Base-by-base conservation (phyloP, 2,797 vertebrate genomes). In the Amblyraja radiata region DNA sequence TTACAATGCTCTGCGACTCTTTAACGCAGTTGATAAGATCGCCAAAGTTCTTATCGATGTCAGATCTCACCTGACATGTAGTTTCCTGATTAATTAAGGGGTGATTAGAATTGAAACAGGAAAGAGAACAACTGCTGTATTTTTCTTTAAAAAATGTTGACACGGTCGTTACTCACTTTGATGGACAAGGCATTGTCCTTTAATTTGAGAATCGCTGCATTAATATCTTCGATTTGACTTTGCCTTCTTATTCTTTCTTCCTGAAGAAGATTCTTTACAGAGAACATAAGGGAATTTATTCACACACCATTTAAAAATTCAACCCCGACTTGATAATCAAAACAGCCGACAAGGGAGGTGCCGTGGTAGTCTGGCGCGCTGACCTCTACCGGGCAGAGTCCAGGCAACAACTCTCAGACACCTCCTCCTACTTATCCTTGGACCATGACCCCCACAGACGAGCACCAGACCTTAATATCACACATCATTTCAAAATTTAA, bases 1-100 rank as follows among this genome's bases (percentile, higher is more conserved):
- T 88, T 32, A 32, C 61, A 65, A 88, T 68, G 18, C 61, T 88
- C 84, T 88, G 84, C 7, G 84, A 88, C 65, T 68, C 84, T 88
- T 88, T 88, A 68, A 88, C 36, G n/a, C 84, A 68, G 84, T 88
- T 68, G 61, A 88, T 68, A 14, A 88, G 84, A 68, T 88, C 84
- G 21, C 9, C 63, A 88, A 88, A 88, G 84, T 68, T 61, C 28
- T 88, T 88, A 36, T 88, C 84, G 3, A 88, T 88, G 63, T 88
- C 84, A 23, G 84, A 88, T 63, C 63, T 88, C 84, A 68, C 84
- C n/a, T 65, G 84, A 6, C 63, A 63, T 5, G 84, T 88, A 21
- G 84, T 88, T 68, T 88, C 63, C 84, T 88, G 18, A 32, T 36
- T 9, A 32, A 88, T 2, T n/a, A 68, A 88, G 10, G 11, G 83